Evolutionary conservation across 1,140 invertebrate genomes (phyloP).

Genomic region (Papilio glaucus): DNA sequence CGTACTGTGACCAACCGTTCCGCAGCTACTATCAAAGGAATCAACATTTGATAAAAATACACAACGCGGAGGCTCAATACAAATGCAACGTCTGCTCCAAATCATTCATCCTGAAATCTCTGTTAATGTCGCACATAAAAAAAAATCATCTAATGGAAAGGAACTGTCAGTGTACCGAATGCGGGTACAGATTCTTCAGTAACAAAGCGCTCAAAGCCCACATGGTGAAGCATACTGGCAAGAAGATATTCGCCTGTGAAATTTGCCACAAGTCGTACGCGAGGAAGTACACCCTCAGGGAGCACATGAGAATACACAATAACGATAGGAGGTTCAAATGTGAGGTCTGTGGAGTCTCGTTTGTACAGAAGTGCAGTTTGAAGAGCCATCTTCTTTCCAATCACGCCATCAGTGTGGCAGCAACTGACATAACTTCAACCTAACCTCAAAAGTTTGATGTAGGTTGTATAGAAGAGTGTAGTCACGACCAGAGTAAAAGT

Average conservation of each 20-base stretch:
- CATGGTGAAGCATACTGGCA: slow-evolving; percentile 86
- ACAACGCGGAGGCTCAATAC: slow-evolving; percentile 68
- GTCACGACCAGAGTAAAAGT: no score
- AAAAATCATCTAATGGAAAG: slow-evolving; percentile 72
- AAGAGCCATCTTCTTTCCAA: slow-evolving; percentile 67
- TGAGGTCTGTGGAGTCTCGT: slow-evolving; percentile 67
- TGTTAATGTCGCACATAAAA: slow-evolving; percentile 72
- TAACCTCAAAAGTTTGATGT: slow-evolving; percentile 22
- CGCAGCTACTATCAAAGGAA: slow-evolving; percentile 71
- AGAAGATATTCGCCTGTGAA: slow-evolving; percentile 87
- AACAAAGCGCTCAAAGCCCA: slow-evolving; percentile 81
- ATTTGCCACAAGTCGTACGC: slow-evolving; percentile 87
- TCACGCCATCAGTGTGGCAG: slow-evolving; percentile 70
- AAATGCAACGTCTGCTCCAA: slow-evolving; percentile 76
- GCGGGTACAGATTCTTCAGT: slow-evolving; percentile 82
- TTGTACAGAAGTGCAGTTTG: slow-evolving; percentile 73
- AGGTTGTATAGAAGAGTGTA: no score
- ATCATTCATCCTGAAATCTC: slow-evolving; percentile 59
- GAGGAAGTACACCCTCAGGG: slow-evolving; percentile 81
- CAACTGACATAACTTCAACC: slow-evolving; percentile 59
- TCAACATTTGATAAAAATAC: slow-evolving; percentile 70
- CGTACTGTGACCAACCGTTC: slow-evolving; percentile 64
- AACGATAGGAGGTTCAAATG: slow-evolving; percentile 75
- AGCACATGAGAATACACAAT: slow-evolving; percentile 85
- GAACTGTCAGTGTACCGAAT: slow-evolving; percentile 78